Conservation (phyloP, 2,888 invertebrate species). For the Rotaria socialis region DNA sequence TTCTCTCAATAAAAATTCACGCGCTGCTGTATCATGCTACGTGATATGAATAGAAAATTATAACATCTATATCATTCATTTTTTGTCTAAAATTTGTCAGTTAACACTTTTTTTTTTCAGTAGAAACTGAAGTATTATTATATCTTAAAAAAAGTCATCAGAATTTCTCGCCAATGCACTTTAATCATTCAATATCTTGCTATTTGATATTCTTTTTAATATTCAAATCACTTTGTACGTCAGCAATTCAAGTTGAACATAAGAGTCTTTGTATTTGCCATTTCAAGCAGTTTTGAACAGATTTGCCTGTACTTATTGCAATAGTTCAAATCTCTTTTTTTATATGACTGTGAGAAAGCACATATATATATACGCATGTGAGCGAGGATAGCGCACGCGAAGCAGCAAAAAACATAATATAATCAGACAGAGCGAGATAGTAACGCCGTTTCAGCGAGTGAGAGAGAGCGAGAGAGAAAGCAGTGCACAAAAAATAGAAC, state of each 20-base stretch:
- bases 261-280: too few species aligned
- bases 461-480: neutral
- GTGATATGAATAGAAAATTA: too few species aligned
- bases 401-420: constrained; percentile 22
- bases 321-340: neutral
- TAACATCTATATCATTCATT: too few species aligned
- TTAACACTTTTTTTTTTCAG: neutral
- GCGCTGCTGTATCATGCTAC: too few species aligned
- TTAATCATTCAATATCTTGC: too few species aligned
- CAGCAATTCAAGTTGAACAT: too few species aligned
- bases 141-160: too few species aligned
- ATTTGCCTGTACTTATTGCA: neutral
- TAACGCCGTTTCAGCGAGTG: neutral
- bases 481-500: neutral
- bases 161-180: too few species aligned
- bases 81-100: too few species aligned
- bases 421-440: neutral
- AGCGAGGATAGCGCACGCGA: constrained; percentile 14
- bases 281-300: neutral
- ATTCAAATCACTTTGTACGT: too few species aligned
- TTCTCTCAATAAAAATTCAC: too few species aligned
- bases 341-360: neutral
- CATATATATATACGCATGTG: neutral
- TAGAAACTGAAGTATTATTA: neutral
- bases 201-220: too few species aligned